phyloP scores from a whole-genome alignment of 2,888 invertebrate genomes.

The Elysia crispata region DNA sequence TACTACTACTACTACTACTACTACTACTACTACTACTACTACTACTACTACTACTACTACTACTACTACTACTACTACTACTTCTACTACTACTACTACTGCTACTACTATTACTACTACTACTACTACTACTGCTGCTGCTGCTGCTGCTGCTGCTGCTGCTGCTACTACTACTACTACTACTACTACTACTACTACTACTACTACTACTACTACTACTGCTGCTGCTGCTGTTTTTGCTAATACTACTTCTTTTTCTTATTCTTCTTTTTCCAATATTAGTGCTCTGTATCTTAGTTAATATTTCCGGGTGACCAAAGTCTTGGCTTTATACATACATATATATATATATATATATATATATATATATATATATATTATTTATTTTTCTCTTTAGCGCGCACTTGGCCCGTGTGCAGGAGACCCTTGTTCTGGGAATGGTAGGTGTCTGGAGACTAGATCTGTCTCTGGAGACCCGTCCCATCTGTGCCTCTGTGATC shows the following conservation, averaged over 20 bases:
- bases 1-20: no score
- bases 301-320: neutral
- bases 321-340: no score
- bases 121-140: neutral
- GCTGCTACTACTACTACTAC: neutral
- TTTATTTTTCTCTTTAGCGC: constrained; percentile 53
- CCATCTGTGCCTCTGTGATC: constrained; percentile 65
- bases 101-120: neutral
- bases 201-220: neutral
- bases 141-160: neutral
- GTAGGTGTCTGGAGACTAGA: constrained; percentile 67
- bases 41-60: neutral
- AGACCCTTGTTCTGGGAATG: constrained; percentile 67
- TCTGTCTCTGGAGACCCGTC: constrained; percentile 55
- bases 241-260: no score
- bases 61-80: neutral
- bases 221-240: no score
- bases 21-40: no score
- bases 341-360: no score
- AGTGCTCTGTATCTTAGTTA: neutral
- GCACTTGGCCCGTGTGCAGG: constrained; percentile 68
- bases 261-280: neutral
- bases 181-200: neutral
- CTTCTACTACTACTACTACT: constrained; percentile 4
- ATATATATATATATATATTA: no score